phyloP scores from a whole-genome alignment of 2,113 vertebrate species.

The Salminus brasiliensis region DNA sequence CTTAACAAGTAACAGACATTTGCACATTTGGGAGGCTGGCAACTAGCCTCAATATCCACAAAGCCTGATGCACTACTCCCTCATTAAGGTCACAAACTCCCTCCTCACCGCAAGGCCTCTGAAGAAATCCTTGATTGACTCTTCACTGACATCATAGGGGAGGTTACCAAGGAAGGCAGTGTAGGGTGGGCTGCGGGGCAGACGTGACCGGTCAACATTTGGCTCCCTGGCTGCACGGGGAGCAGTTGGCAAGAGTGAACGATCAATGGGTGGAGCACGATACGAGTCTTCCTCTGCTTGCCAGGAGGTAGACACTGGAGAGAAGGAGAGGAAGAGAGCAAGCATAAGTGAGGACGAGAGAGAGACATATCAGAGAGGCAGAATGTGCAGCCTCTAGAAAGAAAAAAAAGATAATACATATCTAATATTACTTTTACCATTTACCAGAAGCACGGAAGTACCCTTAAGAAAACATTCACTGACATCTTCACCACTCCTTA shows the following conservation, averaged over 20 bases:
- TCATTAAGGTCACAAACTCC: neutral
- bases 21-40: too few relatives aligned
- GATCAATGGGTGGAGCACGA: slow-evolving; percentile 86
- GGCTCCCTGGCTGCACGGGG: slow-evolving; percentile 92
- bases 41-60: too few relatives aligned
- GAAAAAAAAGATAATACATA: neutral
- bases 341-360: neutral
- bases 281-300: slow-evolving; percentile 75
- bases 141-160: slow-evolving; percentile 93
- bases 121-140: slow-evolving; percentile 96
- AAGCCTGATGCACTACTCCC: neutral
- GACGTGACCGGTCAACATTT: slow-evolving; percentile 85
- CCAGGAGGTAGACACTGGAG: slow-evolving; percentile 89
- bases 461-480: neutral
- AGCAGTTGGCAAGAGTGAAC: slow-evolving; percentile 91
- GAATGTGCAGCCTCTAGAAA: neutral
- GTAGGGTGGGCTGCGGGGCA: slow-evolving; percentile 91
- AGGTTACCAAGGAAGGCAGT: slow-evolving; percentile 95
- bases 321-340: neutral
- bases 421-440: neutral
- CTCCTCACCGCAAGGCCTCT: slow-evolving; percentile 89
- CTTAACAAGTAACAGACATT: too few relatives aligned
- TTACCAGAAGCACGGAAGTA: neutral
- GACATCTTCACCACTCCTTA: slow-evolving; percentile 49
- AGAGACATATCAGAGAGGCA: neutral